Percentiles rank a stretch among this genome's conserved stretches.
These are phyloP conservation scores for Paedocypris micromegethes DNA, from an alignment of 2,797 vertebrate species.

Conservation along the genomic window DNA sequence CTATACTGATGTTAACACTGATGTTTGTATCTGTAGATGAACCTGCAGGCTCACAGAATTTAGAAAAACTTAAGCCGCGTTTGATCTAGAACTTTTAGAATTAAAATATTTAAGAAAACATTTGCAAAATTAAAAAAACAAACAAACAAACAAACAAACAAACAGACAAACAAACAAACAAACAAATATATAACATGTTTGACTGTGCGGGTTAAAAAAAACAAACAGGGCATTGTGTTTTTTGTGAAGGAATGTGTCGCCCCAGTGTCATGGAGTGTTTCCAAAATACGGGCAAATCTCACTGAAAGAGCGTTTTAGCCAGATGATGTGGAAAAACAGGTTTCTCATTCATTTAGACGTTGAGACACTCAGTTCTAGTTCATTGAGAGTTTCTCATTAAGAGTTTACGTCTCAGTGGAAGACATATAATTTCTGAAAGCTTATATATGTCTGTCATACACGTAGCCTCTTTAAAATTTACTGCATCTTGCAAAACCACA, in stretches of 20 bases:
- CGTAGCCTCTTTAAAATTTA: background rate
- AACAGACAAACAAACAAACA: conserved; percentile 6
- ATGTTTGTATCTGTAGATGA: too few species aligned
- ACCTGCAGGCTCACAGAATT: too few species aligned
- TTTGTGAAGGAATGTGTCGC: conserved; percentile 40
- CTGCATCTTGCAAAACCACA: background rate
- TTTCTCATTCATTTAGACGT: too few species aligned
- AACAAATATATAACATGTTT: conserved; percentile 9
- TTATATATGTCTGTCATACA: background rate
- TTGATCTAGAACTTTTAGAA: too few species aligned
- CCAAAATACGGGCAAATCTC: background rate
- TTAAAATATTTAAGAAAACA: too few species aligned
- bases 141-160: conserved; percentile 38
- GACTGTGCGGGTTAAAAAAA: conserved; percentile 48
- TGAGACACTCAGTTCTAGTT: too few species aligned
- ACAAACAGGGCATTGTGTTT: conserved; percentile 38
- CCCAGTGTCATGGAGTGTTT: conserved; percentile 18
- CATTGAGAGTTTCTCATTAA: too few species aligned
- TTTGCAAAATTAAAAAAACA: background rate
- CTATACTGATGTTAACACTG: too few species aligned
- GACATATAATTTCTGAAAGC: background rate
- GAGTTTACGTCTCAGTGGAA: background rate
- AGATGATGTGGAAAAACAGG: background rate
- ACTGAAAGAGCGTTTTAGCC: background rate
- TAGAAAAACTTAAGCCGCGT: too few species aligned